Base-by-base conservation (phyloP, 92 coral and sea anemone genomes). In the Epizoanthus stellaris region DNA sequence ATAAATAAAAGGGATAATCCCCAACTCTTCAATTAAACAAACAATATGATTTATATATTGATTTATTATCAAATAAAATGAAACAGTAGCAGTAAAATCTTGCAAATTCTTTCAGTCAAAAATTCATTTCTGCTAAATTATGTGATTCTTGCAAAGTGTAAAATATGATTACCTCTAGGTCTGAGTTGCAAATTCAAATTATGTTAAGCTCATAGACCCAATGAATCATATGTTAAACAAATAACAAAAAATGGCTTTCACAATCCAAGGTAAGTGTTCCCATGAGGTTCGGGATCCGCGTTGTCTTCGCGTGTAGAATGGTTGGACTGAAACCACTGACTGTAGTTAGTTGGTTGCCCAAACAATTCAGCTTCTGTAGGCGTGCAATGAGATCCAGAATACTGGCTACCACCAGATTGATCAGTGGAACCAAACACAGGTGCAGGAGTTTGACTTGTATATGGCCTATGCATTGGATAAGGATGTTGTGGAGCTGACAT, bases 141-240 rank as follows among this genome's bases (percentile, higher is more conserved):
- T 59, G 64, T 59, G n/a, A 59, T 59, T 59, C 64, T 59, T 59
- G n/a, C 64, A 59, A 59, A 59, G 64, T 59, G n/a, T 11, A 59
- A 59, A 59, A 59, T 59, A 59, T 59, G 64, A 59, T 59, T 59
- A 59, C n/a, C 64, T 59, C 64, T 59, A 21, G 64, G 64, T 59
- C 64, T 59, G 64, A 59, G 64, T 9, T n/a, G n/a, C n/a, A 54
- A 54, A 54, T 54, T 54, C 60, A 54, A 54, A 54, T 54, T 54
- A 54, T 54, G 15, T 54, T 2, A 54, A 54, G 60, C 60, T 54
- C 60, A 54, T 54, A 54, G 60, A 54, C 60, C 60, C 9, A 54
- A 54, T 54, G 60, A 54, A 54, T 54, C 60, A 54, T 54, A 54
- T 54, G 60, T 54, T 16, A 54, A 54, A 54, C 15, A 54, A 54